Conservation (phyloP, 2,888 invertebrate genomes). For the Boloria euphrosyne region DNA sequence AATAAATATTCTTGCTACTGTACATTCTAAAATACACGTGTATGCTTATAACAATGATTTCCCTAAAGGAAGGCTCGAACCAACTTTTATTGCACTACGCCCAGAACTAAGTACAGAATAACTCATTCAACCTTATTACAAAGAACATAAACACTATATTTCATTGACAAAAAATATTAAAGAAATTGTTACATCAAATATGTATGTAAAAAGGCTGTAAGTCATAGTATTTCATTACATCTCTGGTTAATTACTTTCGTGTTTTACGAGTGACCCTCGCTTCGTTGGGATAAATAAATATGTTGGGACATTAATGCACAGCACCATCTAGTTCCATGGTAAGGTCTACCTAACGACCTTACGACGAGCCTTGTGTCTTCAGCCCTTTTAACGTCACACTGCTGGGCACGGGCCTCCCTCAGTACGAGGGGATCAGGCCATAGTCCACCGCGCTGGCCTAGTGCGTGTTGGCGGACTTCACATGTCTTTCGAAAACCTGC, state of each 20-base stretch:
- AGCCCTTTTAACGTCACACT: too few species aligned
- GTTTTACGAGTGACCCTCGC: background rate
- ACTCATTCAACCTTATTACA: conserved; percentile 1
- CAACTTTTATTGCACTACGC: conserved; percentile 31
- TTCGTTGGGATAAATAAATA: background rate
- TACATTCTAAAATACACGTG: conserved; percentile 14
- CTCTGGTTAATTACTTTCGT: conserved; percentile 5
- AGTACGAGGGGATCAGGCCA: too few species aligned
- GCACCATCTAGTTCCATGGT: too few species aligned
- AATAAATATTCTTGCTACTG: conserved; percentile 12
- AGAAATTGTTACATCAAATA: conserved; percentile 36
- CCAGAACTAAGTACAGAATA: conserved; percentile 8
- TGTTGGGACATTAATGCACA: too few species aligned
- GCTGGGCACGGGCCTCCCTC: too few species aligned
- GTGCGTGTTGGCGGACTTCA: too few species aligned
- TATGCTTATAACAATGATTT: conserved; percentile 26
- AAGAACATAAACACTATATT: conserved; percentile 1
- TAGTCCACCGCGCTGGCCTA: too few species aligned
- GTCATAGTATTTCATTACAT: conserved; percentile 8
- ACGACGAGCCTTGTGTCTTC: too few species aligned
- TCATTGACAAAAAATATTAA: conserved; percentile 23
- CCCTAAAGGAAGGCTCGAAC: conserved; percentile 28
- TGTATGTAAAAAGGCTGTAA: conserved; percentile 18
- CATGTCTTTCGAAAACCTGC: too few species aligned
- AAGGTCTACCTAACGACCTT: too few species aligned